These are phyloP conservation scores for Melangyna quadrimaculata DNA, from an alignment of 2,888 invertebrate species.

Conservation along the genomic window DNA sequence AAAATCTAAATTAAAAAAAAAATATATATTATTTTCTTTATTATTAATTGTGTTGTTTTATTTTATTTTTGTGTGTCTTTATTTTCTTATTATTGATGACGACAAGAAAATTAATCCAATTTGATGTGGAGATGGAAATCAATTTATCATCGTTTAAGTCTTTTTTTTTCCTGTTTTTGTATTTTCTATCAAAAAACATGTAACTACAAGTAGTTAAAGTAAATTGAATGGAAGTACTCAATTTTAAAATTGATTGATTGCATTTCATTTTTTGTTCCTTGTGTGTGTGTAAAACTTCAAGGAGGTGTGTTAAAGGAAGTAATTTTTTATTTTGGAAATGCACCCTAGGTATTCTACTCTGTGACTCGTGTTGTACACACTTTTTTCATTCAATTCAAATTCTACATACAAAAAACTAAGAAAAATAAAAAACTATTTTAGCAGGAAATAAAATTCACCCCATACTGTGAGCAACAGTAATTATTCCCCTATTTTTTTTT, in stretches of 20 bases:
- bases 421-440: constrained; percentile 2
- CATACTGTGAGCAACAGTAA: constrained; percentile 44
- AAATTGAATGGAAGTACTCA: constrained; percentile 45
- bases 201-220: constrained; percentile 9
- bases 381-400: constrained; percentile 34
- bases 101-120: constrained; percentile 47
- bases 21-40: constrained; percentile 9
- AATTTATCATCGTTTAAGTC: constrained; percentile 25
- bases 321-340: constrained; percentile 24
- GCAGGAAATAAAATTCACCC: constrained; percentile 46
- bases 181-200: neutral
- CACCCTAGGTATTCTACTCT: constrained; percentile 31
- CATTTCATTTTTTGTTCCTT: constrained; percentile 19
- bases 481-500: constrained; percentile 57
- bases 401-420: neutral
- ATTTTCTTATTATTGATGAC: constrained; percentile 10
- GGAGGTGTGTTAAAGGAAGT: constrained; percentile 41
- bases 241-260: constrained; percentile 65
- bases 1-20: constrained; percentile 7
- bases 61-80: constrained; percentile 1
- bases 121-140: constrained; percentile 39
- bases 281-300: constrained; percentile 25
- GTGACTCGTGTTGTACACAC: constrained; percentile 61
- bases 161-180: neutral
- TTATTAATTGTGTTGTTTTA: constrained; percentile 22